Base-by-base conservation (phyloP, 2,797 vertebrate species). In the Myotis daubentonii region DNA sequence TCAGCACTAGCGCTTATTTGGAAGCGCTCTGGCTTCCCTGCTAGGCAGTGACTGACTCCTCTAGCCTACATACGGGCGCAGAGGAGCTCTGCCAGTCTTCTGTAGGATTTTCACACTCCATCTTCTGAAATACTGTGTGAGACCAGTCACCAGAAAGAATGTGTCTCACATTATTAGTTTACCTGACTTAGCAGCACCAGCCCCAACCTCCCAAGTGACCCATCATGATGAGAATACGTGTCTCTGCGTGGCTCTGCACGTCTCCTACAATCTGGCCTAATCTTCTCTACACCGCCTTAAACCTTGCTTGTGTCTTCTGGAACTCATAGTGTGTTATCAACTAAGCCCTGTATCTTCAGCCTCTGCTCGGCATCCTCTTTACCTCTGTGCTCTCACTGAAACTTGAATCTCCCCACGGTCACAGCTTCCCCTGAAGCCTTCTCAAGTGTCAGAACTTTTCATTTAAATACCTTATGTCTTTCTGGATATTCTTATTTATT, bases 51-150 rank as follows among this genome's bases (percentile, higher is more conserved):
- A 2, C 20, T 55, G 51, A 3, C 23, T 68, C 53, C 28, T 51
- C 6, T 41, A 38, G 38, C 25, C 8, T 51, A 30, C 2, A 20
- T 6, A 28, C 1, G 10, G 30, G 0, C 1, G 9, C 6, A 25
- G 49, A 33, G 41, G 49, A 74, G 20, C 28, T 76, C 44, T 51
- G 28, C 16, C 33, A 17, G 16, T 33, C 74, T 74, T 44, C 28
- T 6, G 2, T 1, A 17, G n/a, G 3, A 5, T 28, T 25, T 65
- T 7, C 23, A 36, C 0, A 47, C 41, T 15, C 8, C 33, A 70
- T 38, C 62, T 83, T 81, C 66, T 41, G 23, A 78, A 66, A 83
- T 30, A 66, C 33, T 41, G 11, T 13, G 10, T 9, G 7, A 80
- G 13, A 49, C 10, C 25, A 76, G 23, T 89, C 65, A 23, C 5